Base-by-base conservation (phyloP, 2,888 invertebrate genomes). In the Sturmia bella region DNA sequence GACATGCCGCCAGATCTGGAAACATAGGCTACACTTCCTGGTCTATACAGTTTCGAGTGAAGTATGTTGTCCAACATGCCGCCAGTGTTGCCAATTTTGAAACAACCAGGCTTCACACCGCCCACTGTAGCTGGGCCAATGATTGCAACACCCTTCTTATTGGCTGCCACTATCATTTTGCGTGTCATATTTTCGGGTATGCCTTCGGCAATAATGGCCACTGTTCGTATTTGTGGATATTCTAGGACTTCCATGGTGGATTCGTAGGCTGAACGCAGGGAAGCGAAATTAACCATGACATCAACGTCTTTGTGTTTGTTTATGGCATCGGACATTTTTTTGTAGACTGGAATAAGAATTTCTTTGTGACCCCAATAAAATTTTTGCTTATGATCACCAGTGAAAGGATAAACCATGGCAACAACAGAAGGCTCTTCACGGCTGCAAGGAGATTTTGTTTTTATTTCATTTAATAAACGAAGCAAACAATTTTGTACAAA, bases 331-430 rank as follows among this genome's bases (percentile, higher is more conserved):
- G 95, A 95, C 98, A 99, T 98, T 88, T 96, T 97, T 86, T 98
- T 98, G 92, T 99, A 99, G 6, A 99, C 97, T 0, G 95, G 96
- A 87, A 98, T 95, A 27, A 98, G 93, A 59, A 98, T 95, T 90
- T 99, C 99, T 90, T 99, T 98, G 91, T 99, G 99, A 0, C 99
- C 99, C 95, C 99, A 99, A 91, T 99, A 99, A 92, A 97, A 99
- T 91, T 99, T 99, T 92, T 99, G 99, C 89, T 98, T 99, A 91
- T 99, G 99, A 91, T 99, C 99, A 0, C 98, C 98, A 13, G 96
- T 98, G 92, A 99, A 98, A 0, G 99, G 99, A 91, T 99, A 99
- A 41, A 99, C 98, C 90, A 99, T 96, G 37, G 99, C 99, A 0
- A 97, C 98, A 1, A 99, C 97, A 0, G 96, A 96, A 0, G 99